These are phyloP conservation scores for Danaus chrysippus DNA, from an alignment of 2,888 invertebrate genomes.

Conservation along the genomic window DNA sequence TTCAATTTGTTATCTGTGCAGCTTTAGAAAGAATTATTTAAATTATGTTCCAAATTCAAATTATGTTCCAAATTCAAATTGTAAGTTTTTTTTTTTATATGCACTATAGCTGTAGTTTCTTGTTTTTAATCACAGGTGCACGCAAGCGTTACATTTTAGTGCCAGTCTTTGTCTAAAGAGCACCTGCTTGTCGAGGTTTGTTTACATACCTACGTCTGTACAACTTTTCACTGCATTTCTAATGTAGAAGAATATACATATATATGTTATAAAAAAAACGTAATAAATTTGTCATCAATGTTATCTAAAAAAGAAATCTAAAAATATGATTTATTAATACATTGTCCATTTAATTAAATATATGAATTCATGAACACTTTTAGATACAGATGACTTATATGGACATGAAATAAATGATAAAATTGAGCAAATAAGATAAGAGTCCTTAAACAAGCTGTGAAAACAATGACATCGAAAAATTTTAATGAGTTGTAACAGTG, in stretches of 20 bases:
- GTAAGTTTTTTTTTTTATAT: constrained; percentile 1
- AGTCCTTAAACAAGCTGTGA: too few species aligned
- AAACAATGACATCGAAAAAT: too few species aligned
- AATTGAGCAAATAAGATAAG: too few species aligned
- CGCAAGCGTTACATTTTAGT: constrained; percentile 14
- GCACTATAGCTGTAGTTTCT: not conserved
- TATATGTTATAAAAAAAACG: not conserved
- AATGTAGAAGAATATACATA: not conserved
- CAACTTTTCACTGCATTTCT: not conserved
- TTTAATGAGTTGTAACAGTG: too few species aligned
- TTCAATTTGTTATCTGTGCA: constrained; percentile 34
- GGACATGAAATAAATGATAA: too few species aligned
- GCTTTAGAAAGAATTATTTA: constrained; percentile 17
- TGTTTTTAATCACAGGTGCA: constrained; percentile 9
- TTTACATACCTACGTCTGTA: constrained; percentile 1
- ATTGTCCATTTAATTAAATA: too few species aligned
- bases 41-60: constrained; percentile 21
- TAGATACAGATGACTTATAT: too few species aligned
- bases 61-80: not conserved
- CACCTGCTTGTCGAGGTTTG: constrained; percentile 3
- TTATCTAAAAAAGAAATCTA: too few species aligned
- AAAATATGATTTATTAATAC: too few species aligned
- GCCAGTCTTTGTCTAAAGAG: constrained; percentile 1
- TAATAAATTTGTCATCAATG: too few species aligned
- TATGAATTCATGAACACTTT: too few species aligned